Percentiles rank a stretch among this genome's conserved stretches.
phyloP scores from a whole-genome alignment of 2,797 vertebrate genomes.

The Manis javanica region DNA sequence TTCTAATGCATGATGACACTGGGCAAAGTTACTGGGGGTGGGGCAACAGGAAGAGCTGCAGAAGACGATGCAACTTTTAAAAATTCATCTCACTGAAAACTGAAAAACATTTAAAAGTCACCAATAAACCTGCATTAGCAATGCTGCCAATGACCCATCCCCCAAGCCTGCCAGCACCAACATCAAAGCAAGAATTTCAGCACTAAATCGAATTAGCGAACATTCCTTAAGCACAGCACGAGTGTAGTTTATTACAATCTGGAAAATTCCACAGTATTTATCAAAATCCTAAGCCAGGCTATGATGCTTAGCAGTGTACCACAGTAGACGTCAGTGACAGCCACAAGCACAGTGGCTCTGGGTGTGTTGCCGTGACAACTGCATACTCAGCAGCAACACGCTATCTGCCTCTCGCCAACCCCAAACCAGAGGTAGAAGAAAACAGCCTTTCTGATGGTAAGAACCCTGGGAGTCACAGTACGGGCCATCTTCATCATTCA shows the following conservation, averaged over 20 bases:
- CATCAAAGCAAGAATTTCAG: constrained; percentile 53
- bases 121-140: not conserved
- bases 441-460: constrained; percentile 65
- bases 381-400: constrained; percentile 61
- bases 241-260: constrained; percentile 68
- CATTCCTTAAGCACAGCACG: constrained; percentile 60
- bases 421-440: constrained; percentile 64
- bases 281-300: constrained; percentile 73
- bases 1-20: constrained; percentile 31
- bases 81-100: constrained; percentile 42
- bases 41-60: not conserved
- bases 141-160: not conserved
- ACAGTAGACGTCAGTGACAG: constrained; percentile 73
- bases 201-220: constrained; percentile 72
- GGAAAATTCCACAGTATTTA: constrained; percentile 76
- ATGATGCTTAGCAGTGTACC: constrained; percentile 72
- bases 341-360: constrained; percentile 67
- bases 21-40: not conserved
- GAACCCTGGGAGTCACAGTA: constrained; percentile 43
- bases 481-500: constrained; percentile 20
- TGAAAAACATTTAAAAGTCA: constrained; percentile 42
- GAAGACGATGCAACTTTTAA: constrained; percentile 54
- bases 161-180: constrained; percentile 46
- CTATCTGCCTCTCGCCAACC: constrained; percentile 64
- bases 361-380: constrained; percentile 75